These are phyloP conservation scores for Fragum whitleyi DNA, from an alignment of 2,888 invertebrate species.

Conservation along the genomic window DNA sequence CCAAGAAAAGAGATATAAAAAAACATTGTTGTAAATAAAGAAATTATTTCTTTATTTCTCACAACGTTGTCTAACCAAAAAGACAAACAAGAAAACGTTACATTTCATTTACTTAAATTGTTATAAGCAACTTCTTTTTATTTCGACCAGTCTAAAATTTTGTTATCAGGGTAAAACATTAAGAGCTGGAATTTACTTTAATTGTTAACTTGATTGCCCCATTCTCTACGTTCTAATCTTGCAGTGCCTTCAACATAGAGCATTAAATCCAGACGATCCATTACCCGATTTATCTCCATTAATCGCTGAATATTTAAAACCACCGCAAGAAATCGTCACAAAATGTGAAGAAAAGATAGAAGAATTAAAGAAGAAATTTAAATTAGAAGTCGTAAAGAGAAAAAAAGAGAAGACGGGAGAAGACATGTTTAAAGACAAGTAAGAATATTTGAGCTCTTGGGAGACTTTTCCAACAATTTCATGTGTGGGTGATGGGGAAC, in stretches of 20 bases:
- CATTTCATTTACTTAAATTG: no score
- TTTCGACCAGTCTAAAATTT: no score
- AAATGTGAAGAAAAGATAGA: constrained; percentile 76
- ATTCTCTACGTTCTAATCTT: no score
- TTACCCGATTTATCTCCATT: constrained; percentile 86
- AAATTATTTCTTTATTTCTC: background rate
- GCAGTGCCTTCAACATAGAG: constrained; percentile 87
- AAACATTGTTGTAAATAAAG: constrained; percentile 1
- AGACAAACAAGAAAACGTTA: no score
- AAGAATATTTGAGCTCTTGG: no score
- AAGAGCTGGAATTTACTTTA: no score
- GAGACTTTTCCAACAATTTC: no score
- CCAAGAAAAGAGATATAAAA: background rate
- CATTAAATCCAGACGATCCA: constrained; percentile 88
- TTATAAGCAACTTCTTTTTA: no score
- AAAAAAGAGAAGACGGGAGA: constrained; percentile 81
- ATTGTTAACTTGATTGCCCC: no score
- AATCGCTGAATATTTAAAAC: constrained; percentile 82
- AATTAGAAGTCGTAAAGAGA: constrained; percentile 80
- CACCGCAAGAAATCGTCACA: constrained; percentile 79
- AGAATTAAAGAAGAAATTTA: constrained; percentile 79
- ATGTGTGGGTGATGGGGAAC: no score
- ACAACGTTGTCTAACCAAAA: no score
- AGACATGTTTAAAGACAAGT: constrained; percentile 81
- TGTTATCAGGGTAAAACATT: no score